A percentile compares a stretch with the other conserved stretches of the same genome.
Conservation (phyloP, 2,888 invertebrate species). For the Acleris emargana region DNA sequence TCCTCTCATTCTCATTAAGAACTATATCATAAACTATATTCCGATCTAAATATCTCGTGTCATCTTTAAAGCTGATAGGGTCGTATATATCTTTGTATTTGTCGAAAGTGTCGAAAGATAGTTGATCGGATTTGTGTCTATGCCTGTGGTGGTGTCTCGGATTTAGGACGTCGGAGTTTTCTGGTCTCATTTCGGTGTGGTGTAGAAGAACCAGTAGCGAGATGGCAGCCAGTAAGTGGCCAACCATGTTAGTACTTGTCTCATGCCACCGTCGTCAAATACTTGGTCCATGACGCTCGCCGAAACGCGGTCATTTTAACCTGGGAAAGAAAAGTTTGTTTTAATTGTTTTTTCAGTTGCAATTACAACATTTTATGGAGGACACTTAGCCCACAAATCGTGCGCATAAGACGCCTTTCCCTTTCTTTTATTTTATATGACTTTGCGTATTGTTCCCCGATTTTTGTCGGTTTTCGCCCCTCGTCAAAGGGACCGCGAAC, state of each 20-base stretch:
- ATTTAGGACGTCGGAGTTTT: conserved; percentile 50
- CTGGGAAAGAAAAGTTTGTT: conserved; percentile 61
- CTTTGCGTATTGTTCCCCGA: no score
- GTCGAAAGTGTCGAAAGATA: conserved; percentile 12
- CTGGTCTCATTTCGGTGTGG: conserved; percentile 63
- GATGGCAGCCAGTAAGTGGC: conserved; percentile 67
- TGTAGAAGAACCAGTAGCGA: conserved; percentile 61
- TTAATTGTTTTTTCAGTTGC: not conserved
- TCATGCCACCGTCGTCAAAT: conserved; percentile 65
- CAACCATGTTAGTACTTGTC: conserved; percentile 64
- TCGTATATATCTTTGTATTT: conserved; percentile 44
- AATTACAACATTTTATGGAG: not conserved
- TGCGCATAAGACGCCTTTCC: no score
- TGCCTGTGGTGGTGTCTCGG: conserved; percentile 61
- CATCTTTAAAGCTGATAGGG: conserved; percentile 53
- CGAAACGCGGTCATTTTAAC: conserved; percentile 59
- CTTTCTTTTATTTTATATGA: no score
- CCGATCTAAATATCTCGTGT: conserved; percentile 52
- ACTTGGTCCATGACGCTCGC: conserved; percentile 58
- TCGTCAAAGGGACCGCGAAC: no score
- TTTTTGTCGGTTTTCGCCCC: no score
- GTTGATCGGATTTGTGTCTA: conserved; percentile 33
- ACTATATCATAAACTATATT: conserved; percentile 49
- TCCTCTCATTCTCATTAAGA: conserved; percentile 51
- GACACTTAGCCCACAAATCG: no score